Conservation (phyloP, 2,888 invertebrate genomes). For the Dinocampus coccinellae region DNA sequence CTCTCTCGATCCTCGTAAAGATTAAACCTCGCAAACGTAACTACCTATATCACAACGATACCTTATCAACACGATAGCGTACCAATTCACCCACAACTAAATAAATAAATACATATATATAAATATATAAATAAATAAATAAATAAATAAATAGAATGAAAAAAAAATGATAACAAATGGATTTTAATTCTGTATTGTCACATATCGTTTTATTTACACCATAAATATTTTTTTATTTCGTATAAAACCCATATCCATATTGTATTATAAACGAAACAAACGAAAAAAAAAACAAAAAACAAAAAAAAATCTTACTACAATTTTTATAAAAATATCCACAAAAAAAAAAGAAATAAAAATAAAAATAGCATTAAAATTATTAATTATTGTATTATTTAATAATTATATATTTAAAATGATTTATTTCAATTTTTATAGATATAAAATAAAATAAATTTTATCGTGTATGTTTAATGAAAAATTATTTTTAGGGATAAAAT, state of each 20-base stretch:
- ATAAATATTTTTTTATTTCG: neutral
- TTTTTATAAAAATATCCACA: too few species aligned
- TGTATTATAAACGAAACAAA: too few species aligned
- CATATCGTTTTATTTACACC: slow-evolving; percentile 5
- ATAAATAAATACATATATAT: neutral
- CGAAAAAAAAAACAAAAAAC: too few species aligned
- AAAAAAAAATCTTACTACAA: too few species aligned
- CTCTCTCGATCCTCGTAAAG: slow-evolving; percentile 28
- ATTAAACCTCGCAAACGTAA: slow-evolving; percentile 20
- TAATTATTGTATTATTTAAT: too few species aligned
- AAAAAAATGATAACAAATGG: slow-evolving; percentile 6
- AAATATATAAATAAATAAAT: slow-evolving; percentile 2
- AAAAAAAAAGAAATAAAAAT: too few species aligned
- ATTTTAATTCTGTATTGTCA: slow-evolving; percentile 16
- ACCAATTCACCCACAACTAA: neutral
- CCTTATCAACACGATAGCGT: slow-evolving; percentile 25
- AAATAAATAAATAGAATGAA: slow-evolving; percentile 1
- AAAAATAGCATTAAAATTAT: too few species aligned
- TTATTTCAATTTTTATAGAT: too few species aligned
- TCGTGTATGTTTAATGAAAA: too few species aligned
- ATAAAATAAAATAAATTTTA: too few species aligned
- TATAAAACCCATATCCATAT: neutral
- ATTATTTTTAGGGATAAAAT: too few species aligned
- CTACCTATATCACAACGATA: slow-evolving; percentile 20
- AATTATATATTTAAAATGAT: too few species aligned